A percentile compares a stretch with the other conserved stretches of the same genome.
Conservation (phyloP, 2,113 vertebrate genomes). For the Sylvicapra grimmia region DNA sequence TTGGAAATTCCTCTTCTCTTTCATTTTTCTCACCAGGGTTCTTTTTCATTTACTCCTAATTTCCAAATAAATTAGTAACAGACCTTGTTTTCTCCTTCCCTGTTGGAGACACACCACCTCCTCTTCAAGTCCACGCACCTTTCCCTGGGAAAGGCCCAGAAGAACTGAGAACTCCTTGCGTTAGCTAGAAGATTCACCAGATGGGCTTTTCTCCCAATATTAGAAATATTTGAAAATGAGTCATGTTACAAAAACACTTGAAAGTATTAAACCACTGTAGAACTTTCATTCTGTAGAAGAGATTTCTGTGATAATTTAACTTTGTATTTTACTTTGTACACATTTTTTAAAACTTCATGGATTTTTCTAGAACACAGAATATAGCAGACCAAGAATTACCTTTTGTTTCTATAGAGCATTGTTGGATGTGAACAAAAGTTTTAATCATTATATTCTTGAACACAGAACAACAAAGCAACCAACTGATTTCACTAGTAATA, state of each 20-base stretch:
- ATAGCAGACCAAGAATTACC: background rate
- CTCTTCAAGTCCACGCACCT: background rate
- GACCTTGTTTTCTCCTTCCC: conserved; percentile 1
- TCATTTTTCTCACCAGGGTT: background rate
- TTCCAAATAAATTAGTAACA: conserved; percentile 20
- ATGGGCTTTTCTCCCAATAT: background rate
- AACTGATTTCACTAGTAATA: background rate
- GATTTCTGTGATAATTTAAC: background rate
- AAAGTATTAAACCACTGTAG: background rate
- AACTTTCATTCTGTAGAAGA: background rate
- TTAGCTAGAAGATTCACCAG: background rate
- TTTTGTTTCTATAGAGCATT: conserved; percentile 1
- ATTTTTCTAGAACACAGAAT: background rate
- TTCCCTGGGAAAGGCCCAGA: background rate
- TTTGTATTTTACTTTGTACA: background rate
- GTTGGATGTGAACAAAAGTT: background rate
- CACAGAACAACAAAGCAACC: background rate
- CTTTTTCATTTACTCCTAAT: background rate
- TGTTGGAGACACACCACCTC: background rate
- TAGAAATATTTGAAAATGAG: conserved; percentile 27
- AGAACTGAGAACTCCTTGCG: background rate
- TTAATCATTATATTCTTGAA: conserved; percentile 21
- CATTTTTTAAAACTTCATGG: background rate
- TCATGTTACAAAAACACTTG: background rate
- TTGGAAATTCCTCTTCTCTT: background rate